Percentiles rank a stretch among this genome's conserved stretches.
Evolutionary conservation across 2,888 invertebrate species (phyloP).

Genomic region (Nebria salina): DNA sequence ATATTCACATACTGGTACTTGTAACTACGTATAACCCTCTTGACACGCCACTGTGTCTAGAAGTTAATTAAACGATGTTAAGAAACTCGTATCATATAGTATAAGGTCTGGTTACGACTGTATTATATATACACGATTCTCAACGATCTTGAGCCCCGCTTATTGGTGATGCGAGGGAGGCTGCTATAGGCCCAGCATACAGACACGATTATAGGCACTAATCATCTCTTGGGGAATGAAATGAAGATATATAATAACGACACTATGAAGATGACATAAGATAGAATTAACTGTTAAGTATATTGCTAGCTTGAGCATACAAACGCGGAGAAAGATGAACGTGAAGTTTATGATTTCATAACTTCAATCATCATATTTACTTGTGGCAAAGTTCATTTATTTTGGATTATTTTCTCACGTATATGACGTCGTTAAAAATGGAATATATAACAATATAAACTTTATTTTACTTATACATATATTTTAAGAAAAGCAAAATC

Average conservation of each 20-base stretch:
- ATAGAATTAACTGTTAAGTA: constrained; percentile 15
- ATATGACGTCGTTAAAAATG: background rate
- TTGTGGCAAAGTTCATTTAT: background rate
- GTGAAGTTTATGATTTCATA: background rate
- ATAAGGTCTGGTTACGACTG: constrained; percentile 10
- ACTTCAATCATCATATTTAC: background rate
- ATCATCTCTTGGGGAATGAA: constrained; percentile 13
- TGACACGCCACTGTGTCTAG: constrained; percentile 2
- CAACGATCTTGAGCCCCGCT: background rate
- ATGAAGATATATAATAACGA: constrained; percentile 14
- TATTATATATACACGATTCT: background rate
- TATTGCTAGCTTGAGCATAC: background rate
- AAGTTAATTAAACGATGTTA: constrained; percentile 10
- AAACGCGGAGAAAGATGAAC: background rate
- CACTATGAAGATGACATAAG: constrained; percentile 15
- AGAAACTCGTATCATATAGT: constrained; percentile 10
- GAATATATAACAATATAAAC: background rate
- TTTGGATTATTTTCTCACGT: background rate
- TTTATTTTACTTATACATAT: constrained; percentile 4
- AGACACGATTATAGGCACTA: constrained; percentile 12
- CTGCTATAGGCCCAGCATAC: background rate
- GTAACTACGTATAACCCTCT: no score
- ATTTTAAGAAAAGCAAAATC: background rate
- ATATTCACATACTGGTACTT: no score
- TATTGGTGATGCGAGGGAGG: constrained; percentile 7